Base-by-base conservation (phyloP, 2,113 vertebrate species). In the Upupa epops region DNA sequence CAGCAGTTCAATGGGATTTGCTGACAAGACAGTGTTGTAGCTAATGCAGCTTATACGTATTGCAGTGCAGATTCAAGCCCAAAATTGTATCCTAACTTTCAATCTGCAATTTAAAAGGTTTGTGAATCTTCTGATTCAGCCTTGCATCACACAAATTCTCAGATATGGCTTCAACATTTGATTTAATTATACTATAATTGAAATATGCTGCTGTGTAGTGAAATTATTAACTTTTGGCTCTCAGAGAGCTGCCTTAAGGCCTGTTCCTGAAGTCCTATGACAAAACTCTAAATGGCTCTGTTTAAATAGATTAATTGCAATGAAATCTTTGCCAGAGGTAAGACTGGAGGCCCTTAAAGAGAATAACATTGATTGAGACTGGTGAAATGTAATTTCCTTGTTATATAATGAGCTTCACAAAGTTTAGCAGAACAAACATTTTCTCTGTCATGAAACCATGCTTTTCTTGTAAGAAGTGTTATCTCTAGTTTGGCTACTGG, bases 261-360 rank as follows among this genome's bases (percentile, higher is more conserved):
- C 34, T 71, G 28, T 87, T 94, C 52, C 81, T 80, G 29, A 83
- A 94, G 90, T 85, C 32, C n/a, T 80, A 25, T 52, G 82, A 89
- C 78, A 95, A 92, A 95, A 80, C 86, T 91, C 91, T 87, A 81
- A 80, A 5, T 89, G 78, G n/a, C 37, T 94, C 72, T 89, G 68
- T 93, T 93, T 92, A 94, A 94, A 93, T 42, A 96, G 74, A 87
- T 83, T 90, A 92, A 94, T 82, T 92, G 92, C 63, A 74, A 32
- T 36, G 81, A 93, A 93, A 93, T 88, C 77, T 93, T 96, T 95
- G 93, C 90, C 42, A 0, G 63, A 71, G 86, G 84, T 90, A 64
- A 86, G 86, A 63, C 90, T 90, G 63, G 87, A 96, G 84, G 91
- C 55, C 40, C 19, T 85, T 63, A 54, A 92, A 31, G 1, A 89